A percentile compares a stretch with the other conserved stretches of the same genome.
Conservation (phyloP, 2,888 invertebrate genomes). For the Diloba caeruleocephala region DNA sequence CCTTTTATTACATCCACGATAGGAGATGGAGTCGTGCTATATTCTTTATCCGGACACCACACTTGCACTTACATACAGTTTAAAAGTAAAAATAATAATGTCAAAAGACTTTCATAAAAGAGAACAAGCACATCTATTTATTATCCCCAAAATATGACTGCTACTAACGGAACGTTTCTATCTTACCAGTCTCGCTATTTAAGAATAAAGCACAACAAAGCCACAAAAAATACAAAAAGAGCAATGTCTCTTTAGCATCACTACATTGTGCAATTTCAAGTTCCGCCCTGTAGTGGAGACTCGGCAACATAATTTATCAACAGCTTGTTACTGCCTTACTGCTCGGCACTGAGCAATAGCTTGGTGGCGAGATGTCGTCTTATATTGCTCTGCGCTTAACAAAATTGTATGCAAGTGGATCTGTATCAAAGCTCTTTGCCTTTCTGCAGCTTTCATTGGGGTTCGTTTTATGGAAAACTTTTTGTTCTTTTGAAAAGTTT, state of each 20-base stretch:
- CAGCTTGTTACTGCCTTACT: slow-evolving; percentile 49
- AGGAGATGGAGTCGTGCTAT: no score
- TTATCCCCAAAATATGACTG: no score
- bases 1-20: no score
- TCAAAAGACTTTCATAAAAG: no score
- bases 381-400: slow-evolving; percentile 30
- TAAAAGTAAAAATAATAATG: no score
- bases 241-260: slow-evolving; percentile 24
- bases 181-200: no score
- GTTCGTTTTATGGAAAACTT: slow-evolving; percentile 5
- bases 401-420: slow-evolving; percentile 33
- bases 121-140: no score
- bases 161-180: no score
- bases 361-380: slow-evolving; percentile 52
- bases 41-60: no score
- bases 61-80: no score
- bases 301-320: slow-evolving; percentile 55
- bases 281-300: slow-evolving; percentile 31
- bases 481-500: no score
- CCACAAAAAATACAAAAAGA: slow-evolving; percentile 13
- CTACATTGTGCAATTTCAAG: slow-evolving; percentile 12
- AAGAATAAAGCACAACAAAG: neutral
- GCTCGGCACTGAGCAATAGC: slow-evolving; percentile 48
- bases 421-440: slow-evolving; percentile 8
- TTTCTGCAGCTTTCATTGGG: neutral